Conservation (phyloP, 2,113 vertebrate species). For the Chaetodon auriga region DNA sequence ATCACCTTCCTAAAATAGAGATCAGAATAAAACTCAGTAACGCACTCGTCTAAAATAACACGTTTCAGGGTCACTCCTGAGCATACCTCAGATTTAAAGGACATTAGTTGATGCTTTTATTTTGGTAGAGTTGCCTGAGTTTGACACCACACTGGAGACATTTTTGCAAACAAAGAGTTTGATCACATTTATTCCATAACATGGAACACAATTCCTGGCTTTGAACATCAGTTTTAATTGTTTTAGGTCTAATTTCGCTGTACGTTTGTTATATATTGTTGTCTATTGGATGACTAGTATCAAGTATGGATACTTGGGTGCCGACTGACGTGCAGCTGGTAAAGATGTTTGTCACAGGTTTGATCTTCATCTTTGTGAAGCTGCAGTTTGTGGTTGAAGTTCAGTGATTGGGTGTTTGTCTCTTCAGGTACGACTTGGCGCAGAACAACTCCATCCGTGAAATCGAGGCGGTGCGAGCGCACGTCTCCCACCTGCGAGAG, state of each 20-base stretch:
- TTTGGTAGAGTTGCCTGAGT: background rate
- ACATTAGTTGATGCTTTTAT: background rate
- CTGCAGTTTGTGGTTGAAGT: background rate
- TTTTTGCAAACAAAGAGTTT: too few species aligned
- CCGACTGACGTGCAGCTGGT: too few species aligned
- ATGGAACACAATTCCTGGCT: too few species aligned
- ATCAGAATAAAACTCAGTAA: background rate
- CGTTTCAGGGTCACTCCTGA: background rate
- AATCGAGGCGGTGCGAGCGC: constrained; percentile 92
- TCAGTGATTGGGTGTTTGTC: background rate
- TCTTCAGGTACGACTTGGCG: constrained; percentile 89
- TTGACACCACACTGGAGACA: background rate
- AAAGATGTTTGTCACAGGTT: background rate
- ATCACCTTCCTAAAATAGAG: background rate
- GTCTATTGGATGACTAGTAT: too few species aligned
- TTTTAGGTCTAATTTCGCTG: too few species aligned
- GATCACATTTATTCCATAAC: too few species aligned
- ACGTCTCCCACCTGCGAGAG: constrained; percentile 87
- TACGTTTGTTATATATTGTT: too few species aligned
- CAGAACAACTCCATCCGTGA: constrained; percentile 94
- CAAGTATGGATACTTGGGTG: too few species aligned
- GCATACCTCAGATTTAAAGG: background rate
- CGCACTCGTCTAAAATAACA: background rate
- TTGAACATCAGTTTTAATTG: too few species aligned
- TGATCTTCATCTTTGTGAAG: background rate